Conservation (phyloP, 2,888 invertebrate genomes). For the Andrena dorsata region DNA sequence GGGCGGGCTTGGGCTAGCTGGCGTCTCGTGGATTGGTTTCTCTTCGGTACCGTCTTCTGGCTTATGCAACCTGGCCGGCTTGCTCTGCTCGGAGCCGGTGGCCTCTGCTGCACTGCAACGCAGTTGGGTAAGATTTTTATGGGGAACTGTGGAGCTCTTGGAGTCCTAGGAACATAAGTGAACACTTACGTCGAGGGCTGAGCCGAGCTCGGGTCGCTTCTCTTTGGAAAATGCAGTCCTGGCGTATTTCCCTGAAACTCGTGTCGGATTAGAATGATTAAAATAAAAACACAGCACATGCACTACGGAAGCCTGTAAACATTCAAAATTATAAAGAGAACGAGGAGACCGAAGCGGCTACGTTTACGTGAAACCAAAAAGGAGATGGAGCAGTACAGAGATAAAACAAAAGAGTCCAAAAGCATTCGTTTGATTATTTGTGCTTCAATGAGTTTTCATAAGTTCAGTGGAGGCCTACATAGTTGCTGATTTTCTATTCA, state of each 20-base stretch:
- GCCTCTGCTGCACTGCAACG: constrained; percentile 52
- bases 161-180: not conserved
- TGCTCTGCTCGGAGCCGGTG: not conserved
- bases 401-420: not conserved
- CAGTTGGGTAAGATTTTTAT: not conserved
- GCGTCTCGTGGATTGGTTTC: constrained; percentile 80
- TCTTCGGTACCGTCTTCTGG: constrained; percentile 27
- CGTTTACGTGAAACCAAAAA: not conserved
- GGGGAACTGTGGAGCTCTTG: too few relatives aligned
- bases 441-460: not conserved
- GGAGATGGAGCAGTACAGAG: not conserved
- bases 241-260: constrained; percentile 79
- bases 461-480: too few relatives aligned
- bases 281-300: constrained; percentile 68
- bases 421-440: constrained; percentile 9
- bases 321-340: constrained; percentile 45
- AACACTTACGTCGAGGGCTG: constrained; percentile 62
- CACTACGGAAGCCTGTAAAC: constrained; percentile 71
- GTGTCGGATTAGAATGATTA: constrained; percentile 74
- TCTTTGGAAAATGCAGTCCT: constrained; percentile 67
- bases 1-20: constrained; percentile 85
- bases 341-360: constrained; percentile 21
- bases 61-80: not conserved
- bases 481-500: too few relatives aligned
- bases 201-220: constrained; percentile 36